Base-by-base conservation (phyloP, 2,888 invertebrate genomes). In the Crossocerus cetratus region DNA sequence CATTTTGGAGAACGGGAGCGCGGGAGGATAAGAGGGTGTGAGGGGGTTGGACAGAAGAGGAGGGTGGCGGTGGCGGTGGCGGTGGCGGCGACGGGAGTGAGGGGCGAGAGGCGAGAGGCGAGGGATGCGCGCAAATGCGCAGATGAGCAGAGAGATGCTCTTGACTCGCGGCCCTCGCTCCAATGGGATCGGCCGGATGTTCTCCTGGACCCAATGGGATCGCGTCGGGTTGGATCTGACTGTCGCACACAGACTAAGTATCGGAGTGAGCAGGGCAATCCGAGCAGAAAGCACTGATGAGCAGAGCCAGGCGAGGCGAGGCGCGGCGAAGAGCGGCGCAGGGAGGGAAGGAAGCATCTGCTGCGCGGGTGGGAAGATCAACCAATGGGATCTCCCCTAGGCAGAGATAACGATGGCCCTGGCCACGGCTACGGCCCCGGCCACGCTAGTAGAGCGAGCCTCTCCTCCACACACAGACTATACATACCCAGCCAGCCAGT, bases 121-220 rank as follows among this genome's bases (percentile, higher is more conserved):
- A 32, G 32, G 32, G 73, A 64, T 64, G 72, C 82, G 88, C 87
- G 87, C 87, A 87, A 86, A 65, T 84, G 85, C 86, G 83, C 74
- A 80, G 90, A 90, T 89, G 89, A 90, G 90, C 87, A 88, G 87
- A 87, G 89, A 89, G 49, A 49, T 16, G 49, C 49, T 5, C 43
- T 89, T 87, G 80, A 86, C 80, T 75, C 65, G 65, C 45, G 63
- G n/a, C n/a, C n/a, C 70, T 5, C 60, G 76, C 79, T 75, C 90
- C 90, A 90, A 90, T 89, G 61, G 77, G 72, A 53, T 66, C 68
- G 49, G 78, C 77, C 81, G 82, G 90, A 89, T 89, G 90, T 84
- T 87, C 85, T 86, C 83, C 85, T 84, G 78, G 84, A 77, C 74
- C 90, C 89, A 89, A 90, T 89, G 76, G 77, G 74, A 75, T 74